Evolutionary conservation across 2,888 invertebrate genomes (phyloP), one percentile per base, ranked within the genome.

Genomic region (Epistrophe grossulariae): DNA sequence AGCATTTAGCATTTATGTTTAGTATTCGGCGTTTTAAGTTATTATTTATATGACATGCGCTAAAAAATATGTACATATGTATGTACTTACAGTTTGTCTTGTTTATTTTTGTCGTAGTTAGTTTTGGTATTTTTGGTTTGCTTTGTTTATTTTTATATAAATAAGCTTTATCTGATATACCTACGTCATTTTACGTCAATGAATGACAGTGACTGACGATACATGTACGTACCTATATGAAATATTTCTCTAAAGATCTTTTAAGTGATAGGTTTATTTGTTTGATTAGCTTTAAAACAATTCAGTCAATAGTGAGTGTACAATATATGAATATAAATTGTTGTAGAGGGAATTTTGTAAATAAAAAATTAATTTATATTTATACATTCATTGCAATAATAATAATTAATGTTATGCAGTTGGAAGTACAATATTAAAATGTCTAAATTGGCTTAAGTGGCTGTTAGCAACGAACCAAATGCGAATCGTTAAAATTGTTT

Each of bases 141-240:
- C 10, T 28, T 55, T 40, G 24, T 15, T 52, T 52, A 5, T 28
- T 52, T 24, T 24, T 11, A 6, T 52, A 11, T 55, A 28, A n/a
- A 72, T 43, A 50, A 68, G 79, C 71, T 84, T 79, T 76, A 79
- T 84, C 79, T 66, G 8, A 35, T 35, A 35, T 35, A 28, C 15
- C 35, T 76, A 76, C 73, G 84, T 72, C 80, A 77, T 71, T 71
- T 43, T 66, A 66, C 84, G 79, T 84, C 84, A 84, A 76, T 71
- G 50, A 79, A 76, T 79, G 64, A 82, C 84, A 84, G 71, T 76
- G 50, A 79, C 71, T 79, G 64, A 82, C 71, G 71, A 66, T 35
- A 11, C 38, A 24, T 35, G 5, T 43, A 24, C 19, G 28, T 40
- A 68, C n/a, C n/a, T n/a, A 52, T 17, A 19, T 55, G 15, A 55